Percentiles rank a stretch among this genome's conserved stretches.
Conservation (phyloP, 2,888 invertebrate species). For the Bibio marci region DNA sequence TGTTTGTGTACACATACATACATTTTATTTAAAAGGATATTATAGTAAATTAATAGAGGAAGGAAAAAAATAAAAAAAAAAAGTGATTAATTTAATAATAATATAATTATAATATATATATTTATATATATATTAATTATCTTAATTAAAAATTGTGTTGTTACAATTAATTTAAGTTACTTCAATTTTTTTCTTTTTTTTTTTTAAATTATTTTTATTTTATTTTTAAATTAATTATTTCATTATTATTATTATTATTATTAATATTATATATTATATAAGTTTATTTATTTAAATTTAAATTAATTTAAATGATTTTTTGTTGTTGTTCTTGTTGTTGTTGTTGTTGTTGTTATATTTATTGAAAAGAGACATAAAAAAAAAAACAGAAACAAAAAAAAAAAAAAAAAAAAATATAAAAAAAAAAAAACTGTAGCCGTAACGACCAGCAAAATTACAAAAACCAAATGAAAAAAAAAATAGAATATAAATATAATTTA, state of each 20-base stretch:
- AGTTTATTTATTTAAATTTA: conserved; percentile 12
- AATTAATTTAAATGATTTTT: conserved; percentile 13
- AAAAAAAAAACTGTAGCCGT: no score
- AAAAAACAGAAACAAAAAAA: no score
- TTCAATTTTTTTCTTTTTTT: conserved; percentile 27
- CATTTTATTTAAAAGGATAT: no score
- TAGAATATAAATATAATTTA: no score
- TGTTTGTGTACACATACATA: no score
- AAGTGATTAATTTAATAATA: conserved; percentile 31
- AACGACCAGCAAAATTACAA: no score
- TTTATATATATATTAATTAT: conserved; percentile 11
- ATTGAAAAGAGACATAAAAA: no score
- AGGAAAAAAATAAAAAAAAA: conserved; percentile 5
- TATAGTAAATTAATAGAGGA: not conserved
- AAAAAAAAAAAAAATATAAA: no score
- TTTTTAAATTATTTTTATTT: conserved; percentile 35
- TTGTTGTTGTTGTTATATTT: not conserved
- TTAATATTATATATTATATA: conserved; percentile 8
- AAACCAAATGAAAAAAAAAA: no score
- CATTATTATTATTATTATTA: conserved; percentile 1
- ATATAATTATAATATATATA: conserved; percentile 32
- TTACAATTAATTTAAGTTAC: conserved; percentile 31
- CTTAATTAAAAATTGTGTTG: conserved; percentile 19
- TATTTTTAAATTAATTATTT: conserved; percentile 16
- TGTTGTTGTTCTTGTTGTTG: conserved; percentile 4